phyloP scores from a whole-genome alignment of 2,888 invertebrate genomes.

The Anarsia innoxiella region DNA sequence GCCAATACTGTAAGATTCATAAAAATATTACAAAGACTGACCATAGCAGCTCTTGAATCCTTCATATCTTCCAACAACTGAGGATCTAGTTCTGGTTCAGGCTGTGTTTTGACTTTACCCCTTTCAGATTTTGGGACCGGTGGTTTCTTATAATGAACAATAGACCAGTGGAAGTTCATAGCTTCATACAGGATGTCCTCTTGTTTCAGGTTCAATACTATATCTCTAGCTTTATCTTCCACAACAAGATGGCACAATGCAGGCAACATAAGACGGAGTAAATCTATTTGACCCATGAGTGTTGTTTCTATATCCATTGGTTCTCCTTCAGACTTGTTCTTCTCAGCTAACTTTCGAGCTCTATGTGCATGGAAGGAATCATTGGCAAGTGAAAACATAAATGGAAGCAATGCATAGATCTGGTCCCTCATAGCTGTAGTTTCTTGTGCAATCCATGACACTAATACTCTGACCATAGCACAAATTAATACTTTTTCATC shows the following conservation, averaged over 20 bases:
- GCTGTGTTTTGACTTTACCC: conserved; percentile 82
- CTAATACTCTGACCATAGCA: conserved; percentile 87
- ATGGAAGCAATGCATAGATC: conserved; percentile 87
- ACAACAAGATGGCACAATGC: conserved; percentile 93
- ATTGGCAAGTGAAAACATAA: conserved; percentile 85
- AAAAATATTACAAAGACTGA: conserved; percentile 91
- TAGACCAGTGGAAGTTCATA: conserved; percentile 88
- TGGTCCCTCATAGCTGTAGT: conserved; percentile 90
- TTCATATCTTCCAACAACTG: conserved; percentile 87
- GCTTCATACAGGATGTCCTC: conserved; percentile 88
- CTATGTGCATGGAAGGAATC: conserved; percentile 86
- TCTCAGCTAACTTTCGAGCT: conserved; percentile 80
- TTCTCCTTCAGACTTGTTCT: conserved; percentile 76
- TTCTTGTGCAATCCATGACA: conserved; percentile 94
- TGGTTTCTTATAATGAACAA: conserved; percentile 89
- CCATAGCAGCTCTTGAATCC: conserved; percentile 88
- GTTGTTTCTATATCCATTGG: conserved; percentile 56
- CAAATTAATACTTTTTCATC: conserved; percentile 87
- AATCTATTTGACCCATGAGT: conserved; percentile 78
- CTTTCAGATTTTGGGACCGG: conserved; percentile 87
- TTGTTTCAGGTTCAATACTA: conserved; percentile 84
- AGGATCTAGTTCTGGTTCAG: conserved; percentile 83
- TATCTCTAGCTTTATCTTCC: conserved; percentile 89
- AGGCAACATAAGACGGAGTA: conserved; percentile 88
- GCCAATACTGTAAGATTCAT: conserved; percentile 95